Percentiles rank a stretch among this genome's conserved stretches.
phyloP scores from a whole-genome alignment of 2,797 vertebrate species.

The Melanotaenia trifasciata region DNA sequence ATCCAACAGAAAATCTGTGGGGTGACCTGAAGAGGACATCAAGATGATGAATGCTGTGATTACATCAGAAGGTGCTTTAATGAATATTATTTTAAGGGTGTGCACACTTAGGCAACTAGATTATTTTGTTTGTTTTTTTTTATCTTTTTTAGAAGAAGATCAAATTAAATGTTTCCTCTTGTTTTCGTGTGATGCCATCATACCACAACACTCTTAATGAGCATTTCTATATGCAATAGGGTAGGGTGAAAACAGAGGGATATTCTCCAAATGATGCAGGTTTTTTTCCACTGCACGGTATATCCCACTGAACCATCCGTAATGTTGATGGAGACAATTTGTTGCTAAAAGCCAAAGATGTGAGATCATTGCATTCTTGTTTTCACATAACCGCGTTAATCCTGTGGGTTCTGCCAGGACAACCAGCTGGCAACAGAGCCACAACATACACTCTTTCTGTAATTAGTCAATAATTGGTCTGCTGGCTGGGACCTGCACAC shows the following conservation, averaged over 20 bases:
- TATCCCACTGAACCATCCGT: constrained; percentile 35
- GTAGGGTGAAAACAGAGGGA: constrained; percentile 36
- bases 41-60: no score
- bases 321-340: constrained; percentile 33
- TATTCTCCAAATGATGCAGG: constrained; percentile 36
- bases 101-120: no score
- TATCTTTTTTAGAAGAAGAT: neutral
- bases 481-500: constrained; percentile 57
- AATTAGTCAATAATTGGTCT: constrained; percentile 62
- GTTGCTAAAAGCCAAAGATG: constrained; percentile 36
- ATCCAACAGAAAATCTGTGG: no score
- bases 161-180: constrained; percentile 23
- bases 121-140: no score
- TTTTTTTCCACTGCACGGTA: constrained; percentile 45
- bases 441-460: constrained; percentile 34
- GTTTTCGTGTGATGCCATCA: constrained; percentile 11
- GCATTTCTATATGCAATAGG: neutral
- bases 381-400: constrained; percentile 45
- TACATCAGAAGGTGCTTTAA: no score
- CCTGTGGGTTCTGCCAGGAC: constrained; percentile 38
- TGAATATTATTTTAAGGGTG: no score
- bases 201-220: no score
- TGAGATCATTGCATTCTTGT: constrained; percentile 63
- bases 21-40: no score
- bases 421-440: constrained; percentile 55